Evolutionary conservation across 1,140 invertebrate species (phyloP).

Genomic region (Tyrophagus putrescentiae): DNA sequence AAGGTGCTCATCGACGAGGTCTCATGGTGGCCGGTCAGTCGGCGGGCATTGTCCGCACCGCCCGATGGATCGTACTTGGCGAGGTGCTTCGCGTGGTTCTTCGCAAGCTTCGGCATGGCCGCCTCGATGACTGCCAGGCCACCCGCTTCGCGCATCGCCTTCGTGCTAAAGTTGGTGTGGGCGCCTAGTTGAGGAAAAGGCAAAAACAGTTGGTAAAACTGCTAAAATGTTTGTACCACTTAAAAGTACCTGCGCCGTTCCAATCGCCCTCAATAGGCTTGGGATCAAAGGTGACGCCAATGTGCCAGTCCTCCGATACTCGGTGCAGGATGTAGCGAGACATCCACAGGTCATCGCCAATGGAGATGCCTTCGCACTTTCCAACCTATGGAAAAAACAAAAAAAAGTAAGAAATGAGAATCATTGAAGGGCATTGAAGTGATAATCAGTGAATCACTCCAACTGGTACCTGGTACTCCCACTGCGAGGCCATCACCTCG

Average conservation of each 20-base stretch:
- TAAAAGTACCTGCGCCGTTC: slow-evolving; percentile 88
- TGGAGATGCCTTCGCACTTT: slow-evolving; percentile 58
- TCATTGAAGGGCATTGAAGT: too few species aligned
- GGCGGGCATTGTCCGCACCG: slow-evolving; percentile 58
- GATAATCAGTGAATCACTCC: too few species aligned
- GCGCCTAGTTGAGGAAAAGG: too few species aligned
- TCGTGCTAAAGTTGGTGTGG: slow-evolving; percentile 73
- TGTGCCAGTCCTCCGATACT: slow-evolving; percentile 81
- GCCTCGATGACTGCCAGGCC: slow-evolving; percentile 40
- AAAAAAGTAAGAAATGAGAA: too few species aligned
- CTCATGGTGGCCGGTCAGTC: slow-evolving; percentile 50
- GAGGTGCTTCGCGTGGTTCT: slow-evolving; percentile 70
- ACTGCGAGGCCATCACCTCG: slow-evolving; percentile 78
- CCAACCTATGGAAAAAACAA: too few species aligned
- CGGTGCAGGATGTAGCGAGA: slow-evolving; percentile 65
- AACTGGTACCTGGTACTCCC: slow-evolving; percentile 40
- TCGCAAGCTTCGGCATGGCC: slow-evolving; percentile 56
- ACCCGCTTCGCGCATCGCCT: slow-evolving; percentile 63
- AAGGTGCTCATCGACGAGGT: slow-evolving; percentile 17
- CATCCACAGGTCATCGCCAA: slow-evolving; percentile 81
- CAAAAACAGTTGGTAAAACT: too few species aligned
- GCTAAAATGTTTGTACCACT: too few species aligned
- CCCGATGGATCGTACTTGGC: slow-evolving; percentile 69
- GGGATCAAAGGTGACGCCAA: slow-evolving; percentile 68
- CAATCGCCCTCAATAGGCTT: slow-evolving; percentile 69